Percentiles rank a stretch among this genome's conserved stretches.
Conservation (phyloP, 2,888 invertebrate species). For the Drosophila tanythrix region DNA sequence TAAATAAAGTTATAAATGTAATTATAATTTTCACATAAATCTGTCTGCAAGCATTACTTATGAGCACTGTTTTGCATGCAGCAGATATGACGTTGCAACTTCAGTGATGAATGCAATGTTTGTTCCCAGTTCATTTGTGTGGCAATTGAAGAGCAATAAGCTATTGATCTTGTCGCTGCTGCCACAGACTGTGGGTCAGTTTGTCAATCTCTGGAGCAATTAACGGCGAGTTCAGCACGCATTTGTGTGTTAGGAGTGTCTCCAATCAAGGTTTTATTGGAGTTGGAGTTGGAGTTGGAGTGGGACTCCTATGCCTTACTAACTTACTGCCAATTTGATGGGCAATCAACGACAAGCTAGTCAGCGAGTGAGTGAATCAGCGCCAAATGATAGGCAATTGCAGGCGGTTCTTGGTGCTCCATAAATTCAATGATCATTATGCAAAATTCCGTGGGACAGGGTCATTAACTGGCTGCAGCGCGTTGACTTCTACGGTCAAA, state of each 20-base stretch:
- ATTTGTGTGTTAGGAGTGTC: slow-evolving; percentile 60
- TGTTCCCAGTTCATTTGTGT: slow-evolving; percentile 2
- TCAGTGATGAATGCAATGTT: slow-evolving; percentile 14
- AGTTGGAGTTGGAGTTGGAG: neutral
- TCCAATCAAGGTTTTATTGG: slow-evolving; percentile 37
- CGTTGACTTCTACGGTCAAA: slow-evolving; percentile 71
- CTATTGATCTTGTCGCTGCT: slow-evolving; percentile 59
- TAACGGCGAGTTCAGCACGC: slow-evolving; percentile 24
- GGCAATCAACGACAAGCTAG: slow-evolving; percentile 36
- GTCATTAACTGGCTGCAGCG: slow-evolving; percentile 67
- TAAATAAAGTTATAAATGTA: neutral
- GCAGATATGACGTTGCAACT: neutral
- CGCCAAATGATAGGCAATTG: slow-evolving; percentile 55
- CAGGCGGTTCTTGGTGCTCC: slow-evolving; percentile 8
- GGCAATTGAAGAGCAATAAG: slow-evolving; percentile 45
- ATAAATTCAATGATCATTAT: slow-evolving; percentile 50
- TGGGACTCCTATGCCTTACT: slow-evolving; percentile 56
- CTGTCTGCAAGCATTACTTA: neutral
- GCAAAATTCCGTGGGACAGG: slow-evolving; percentile 60
- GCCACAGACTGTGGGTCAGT: slow-evolving; percentile 59
- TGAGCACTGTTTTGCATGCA: neutral
- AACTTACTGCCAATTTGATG: slow-evolving; percentile 67
- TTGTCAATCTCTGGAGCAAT: slow-evolving; percentile 56
- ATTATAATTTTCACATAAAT: neutral
- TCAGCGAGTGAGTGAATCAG: slow-evolving; percentile 37